Evolutionary conservation across 2,888 invertebrate species (phyloP).

Genomic region (Melinaea marsaeus): DNA sequence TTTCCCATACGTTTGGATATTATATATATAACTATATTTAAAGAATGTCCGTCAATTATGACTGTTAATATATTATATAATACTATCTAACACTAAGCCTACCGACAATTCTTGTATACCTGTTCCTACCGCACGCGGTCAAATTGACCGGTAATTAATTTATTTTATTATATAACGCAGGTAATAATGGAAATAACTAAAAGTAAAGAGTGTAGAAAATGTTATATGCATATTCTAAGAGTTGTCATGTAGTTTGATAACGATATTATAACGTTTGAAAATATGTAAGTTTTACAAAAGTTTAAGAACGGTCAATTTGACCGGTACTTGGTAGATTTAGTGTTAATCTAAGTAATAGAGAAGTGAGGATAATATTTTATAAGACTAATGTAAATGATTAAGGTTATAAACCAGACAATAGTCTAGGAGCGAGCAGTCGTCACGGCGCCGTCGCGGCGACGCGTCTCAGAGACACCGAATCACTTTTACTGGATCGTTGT

Average conservation of each 20-base stretch:
- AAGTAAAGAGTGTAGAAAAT: no score
- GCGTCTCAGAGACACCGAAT: background rate
- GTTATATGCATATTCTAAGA: no score
- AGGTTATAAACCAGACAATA: background rate
- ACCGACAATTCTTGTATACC: no score
- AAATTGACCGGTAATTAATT: no score
- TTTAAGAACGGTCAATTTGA: background rate
- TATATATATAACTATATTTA: no score
- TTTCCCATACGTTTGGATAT: background rate
- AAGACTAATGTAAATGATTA: no score
- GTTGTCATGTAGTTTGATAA: background rate
- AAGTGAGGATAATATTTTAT: background rate
- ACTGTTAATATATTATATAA: background rate
- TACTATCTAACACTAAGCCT: no score
- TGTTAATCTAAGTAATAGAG: background rate
- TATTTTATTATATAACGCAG: no score
- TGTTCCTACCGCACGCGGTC: no score
- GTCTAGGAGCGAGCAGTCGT: conserved; percentile 3
- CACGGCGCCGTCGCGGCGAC: conserved; percentile 3
- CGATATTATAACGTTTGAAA: background rate
- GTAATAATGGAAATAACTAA: no score
- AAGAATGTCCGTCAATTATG: no score
- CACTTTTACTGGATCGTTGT: background rate
- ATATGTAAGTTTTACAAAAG: background rate
- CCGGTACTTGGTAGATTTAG: background rate